A percentile compares a stretch with the other conserved stretches of the same genome.
These are phyloP conservation scores for Thecophora atra DNA, from an alignment of 2,888 invertebrate genomes.

Conservation along the genomic window DNA sequence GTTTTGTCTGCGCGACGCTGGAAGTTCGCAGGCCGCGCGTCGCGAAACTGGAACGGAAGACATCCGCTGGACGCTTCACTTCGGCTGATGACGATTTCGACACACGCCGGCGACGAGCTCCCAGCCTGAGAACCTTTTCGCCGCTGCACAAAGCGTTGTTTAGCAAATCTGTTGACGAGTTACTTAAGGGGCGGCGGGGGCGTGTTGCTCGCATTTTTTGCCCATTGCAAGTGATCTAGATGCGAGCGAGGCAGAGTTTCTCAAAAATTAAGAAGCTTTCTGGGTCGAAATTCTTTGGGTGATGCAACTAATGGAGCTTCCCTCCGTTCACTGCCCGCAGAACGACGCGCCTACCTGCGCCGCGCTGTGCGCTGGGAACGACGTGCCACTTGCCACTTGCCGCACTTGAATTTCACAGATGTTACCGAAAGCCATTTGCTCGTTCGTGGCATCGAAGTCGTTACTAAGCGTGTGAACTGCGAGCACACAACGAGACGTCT, in stretches of 20 bases:
- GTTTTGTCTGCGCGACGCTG: neutral
- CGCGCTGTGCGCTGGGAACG: conserved; percentile 25
- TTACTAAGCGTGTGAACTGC: conserved; percentile 37
- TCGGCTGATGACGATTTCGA: neutral
- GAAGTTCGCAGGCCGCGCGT: conserved; percentile 6
- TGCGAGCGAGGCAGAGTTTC: neutral
- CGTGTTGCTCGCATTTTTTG: too few relatives aligned
- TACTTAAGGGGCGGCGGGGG: too few relatives aligned
- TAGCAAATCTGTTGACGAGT: too few relatives aligned
- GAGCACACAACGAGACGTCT: conserved; percentile 31
- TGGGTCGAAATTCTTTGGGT: too few relatives aligned
- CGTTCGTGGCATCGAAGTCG: conserved; percentile 25
- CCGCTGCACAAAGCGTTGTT: too few relatives aligned
- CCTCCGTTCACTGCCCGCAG: too few relatives aligned
- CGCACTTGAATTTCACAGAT: conserved; percentile 33
- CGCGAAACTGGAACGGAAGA: conserved; percentile 29
- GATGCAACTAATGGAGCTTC: too few relatives aligned
- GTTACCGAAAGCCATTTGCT: conserved; percentile 24
- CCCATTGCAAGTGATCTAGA: neutral
- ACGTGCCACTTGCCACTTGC: conserved; percentile 37
- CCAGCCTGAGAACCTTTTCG: neutral
- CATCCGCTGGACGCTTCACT: conserved; percentile 28
- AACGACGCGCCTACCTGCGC: conserved; percentile 18
- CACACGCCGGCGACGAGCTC: neutral
- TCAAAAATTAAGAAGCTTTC: too few relatives aligned